Evolutionary conservation across 2,797 vertebrate genomes (phyloP).

Genomic region (Denticeps clupeoides): DNA sequence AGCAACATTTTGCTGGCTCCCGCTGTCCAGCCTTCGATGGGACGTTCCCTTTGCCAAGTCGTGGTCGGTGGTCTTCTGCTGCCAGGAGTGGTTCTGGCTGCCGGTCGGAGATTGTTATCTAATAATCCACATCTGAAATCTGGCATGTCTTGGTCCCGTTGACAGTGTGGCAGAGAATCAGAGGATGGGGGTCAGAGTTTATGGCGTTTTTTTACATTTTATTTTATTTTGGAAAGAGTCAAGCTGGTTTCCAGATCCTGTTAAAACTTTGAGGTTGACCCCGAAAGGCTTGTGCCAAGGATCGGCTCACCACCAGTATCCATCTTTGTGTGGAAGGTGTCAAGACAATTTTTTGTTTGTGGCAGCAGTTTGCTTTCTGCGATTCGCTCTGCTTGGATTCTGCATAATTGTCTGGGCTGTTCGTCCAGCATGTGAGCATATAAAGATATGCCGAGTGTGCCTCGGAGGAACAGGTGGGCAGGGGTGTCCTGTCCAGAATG

Average conservation of each 20-base stretch:
- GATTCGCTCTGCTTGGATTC: not conserved
- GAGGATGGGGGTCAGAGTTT: not conserved
- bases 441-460: slow-evolving; percentile 23
- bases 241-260: too few species aligned
- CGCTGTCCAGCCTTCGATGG: slow-evolving; percentile 22
- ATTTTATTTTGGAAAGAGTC: too few species aligned
- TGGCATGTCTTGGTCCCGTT: slow-evolving; percentile 27
- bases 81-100: slow-evolving; percentile 32
- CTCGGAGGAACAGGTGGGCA: slow-evolving; percentile 28
- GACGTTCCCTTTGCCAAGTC: slow-evolving; percentile 26
- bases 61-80: slow-evolving; percentile 34
- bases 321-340: too few species aligned
- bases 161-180: slow-evolving; percentile 23
- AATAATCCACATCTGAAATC: slow-evolving; percentile 34
- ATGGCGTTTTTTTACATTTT: not conserved
- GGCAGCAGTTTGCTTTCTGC: not conserved
- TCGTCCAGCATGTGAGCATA: slow-evolving; percentile 16
- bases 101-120: slow-evolving; percentile 40
- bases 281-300: too few species aligned
- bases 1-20: slow-evolving; percentile 21
- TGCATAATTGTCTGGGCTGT: slow-evolving; percentile 7
- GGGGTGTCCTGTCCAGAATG: slow-evolving; percentile 14
- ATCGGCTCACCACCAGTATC: too few species aligned
- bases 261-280: too few species aligned
- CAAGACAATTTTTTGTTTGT: too few species aligned